Percentiles rank a stretch among this genome's conserved stretches.
These are phyloP conservation scores for Flabesymbios commensalis DNA, from an alignment of 2,888 invertebrate species.

Conservation along the genomic window DNA sequence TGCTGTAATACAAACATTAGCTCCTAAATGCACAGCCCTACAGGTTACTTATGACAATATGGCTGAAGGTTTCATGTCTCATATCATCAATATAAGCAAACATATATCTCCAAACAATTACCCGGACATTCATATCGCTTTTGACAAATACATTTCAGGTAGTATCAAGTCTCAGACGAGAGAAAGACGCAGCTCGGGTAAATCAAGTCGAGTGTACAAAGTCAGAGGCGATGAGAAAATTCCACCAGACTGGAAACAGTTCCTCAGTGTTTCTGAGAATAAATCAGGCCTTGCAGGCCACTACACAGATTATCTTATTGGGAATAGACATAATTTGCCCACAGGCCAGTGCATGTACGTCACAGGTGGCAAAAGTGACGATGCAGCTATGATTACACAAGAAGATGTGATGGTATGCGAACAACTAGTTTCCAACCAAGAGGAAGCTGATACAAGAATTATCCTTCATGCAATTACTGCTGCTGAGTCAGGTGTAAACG, in stretches of 20 bases:
- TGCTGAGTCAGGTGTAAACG: neutral
- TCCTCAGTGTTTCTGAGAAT: neutral
- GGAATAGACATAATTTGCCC: neutral
- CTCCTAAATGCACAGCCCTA: neutral
- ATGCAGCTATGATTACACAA: neutral
- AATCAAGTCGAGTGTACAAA: too few species aligned
- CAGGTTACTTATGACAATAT: neutral
- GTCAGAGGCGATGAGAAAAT: neutral
- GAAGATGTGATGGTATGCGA: too few species aligned
- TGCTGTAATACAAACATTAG: neutral
- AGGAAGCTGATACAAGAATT: too few species aligned
- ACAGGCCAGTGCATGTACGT: neutral
- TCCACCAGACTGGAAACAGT: neutral
- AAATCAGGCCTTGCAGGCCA: neutral
- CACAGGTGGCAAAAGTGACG: neutral
- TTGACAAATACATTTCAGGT: constrained; percentile 4
- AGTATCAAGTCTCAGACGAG: too few species aligned
- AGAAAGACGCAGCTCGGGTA: too few species aligned
- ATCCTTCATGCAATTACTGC: neutral
- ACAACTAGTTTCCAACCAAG: too few species aligned
- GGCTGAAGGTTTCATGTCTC: neutral
- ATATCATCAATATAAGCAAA: neutral
- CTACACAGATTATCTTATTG: neutral
- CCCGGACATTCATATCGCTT: constrained; percentile 3
- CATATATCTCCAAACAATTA: neutral